phyloP scores from a whole-genome alignment of 2,113 vertebrate species.

The Psophia crepitans region DNA sequence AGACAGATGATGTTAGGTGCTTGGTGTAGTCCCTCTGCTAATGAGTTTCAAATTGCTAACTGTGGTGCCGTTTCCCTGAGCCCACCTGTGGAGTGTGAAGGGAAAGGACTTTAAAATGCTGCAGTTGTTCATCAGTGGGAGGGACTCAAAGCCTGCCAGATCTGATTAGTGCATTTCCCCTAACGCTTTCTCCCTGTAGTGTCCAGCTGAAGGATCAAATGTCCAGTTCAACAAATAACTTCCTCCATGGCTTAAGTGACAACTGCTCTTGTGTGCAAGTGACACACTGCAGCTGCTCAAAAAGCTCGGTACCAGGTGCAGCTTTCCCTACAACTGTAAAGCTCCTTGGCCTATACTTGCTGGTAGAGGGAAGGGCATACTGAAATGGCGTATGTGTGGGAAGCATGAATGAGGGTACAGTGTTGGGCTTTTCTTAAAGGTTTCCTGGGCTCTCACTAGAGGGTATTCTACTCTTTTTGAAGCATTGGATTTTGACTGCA shows the following conservation, averaged over 20 bases:
- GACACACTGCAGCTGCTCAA: slow-evolving; percentile 9
- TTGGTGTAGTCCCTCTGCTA: neutral
- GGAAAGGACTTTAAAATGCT: neutral
- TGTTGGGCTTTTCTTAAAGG: neutral
- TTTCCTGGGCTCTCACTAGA: neutral
- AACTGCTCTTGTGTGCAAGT: neutral
- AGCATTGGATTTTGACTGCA: neutral
- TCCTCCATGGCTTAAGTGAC: neutral
- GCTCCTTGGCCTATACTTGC: neutral
- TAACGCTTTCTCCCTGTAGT: neutral
- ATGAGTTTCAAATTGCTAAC: neutral
- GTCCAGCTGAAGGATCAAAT: neutral
- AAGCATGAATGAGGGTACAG: neutral
- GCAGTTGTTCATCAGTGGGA: neutral
- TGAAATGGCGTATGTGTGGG: neutral
- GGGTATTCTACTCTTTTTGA: neutral
- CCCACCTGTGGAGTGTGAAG: neutral
- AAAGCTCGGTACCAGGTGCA: neutral
- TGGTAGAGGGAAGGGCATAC: neutral
- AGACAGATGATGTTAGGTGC: neutral
- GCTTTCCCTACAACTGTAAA: neutral
- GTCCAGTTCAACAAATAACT: slow-evolving; percentile 2
- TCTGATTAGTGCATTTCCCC: neutral
- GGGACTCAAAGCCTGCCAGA: neutral
- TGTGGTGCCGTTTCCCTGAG: neutral